phyloP scores from a whole-genome alignment of 2,888 invertebrate genomes.

The Acholoe squamosa region DNA sequence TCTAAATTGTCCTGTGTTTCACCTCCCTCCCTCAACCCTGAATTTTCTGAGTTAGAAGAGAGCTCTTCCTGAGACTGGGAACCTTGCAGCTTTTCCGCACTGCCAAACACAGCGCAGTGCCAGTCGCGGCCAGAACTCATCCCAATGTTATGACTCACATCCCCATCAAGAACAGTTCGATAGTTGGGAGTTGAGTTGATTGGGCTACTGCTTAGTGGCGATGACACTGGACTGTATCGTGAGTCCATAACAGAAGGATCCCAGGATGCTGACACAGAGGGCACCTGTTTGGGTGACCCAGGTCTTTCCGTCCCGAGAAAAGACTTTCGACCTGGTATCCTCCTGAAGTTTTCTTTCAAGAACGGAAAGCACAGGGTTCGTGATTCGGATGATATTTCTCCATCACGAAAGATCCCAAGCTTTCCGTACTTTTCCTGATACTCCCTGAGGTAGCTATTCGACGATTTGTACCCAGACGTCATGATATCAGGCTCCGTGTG shows the following conservation, averaged over 20 bases:
- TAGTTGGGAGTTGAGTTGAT: not conserved
- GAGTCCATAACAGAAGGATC: not conserved
- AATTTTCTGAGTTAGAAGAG: not conserved
- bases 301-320: not conserved
- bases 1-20: not conserved
- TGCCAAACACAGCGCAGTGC: conserved; percentile 5
- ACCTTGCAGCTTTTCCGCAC: not conserved
- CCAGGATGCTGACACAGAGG: not conserved
- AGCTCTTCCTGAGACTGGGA: not conserved
- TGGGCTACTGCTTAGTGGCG: not conserved
- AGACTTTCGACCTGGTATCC: not conserved
- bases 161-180: not conserved
- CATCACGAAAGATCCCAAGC: conserved; percentile 37
- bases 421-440: conserved; percentile 51
- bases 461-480: not conserved
- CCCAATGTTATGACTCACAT: not conserved
- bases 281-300: not conserved
- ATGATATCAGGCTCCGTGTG: conserved; percentile 8
- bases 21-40: not conserved
- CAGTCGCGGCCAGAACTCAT: conserved; percentile 34
- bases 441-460: conserved; percentile 28
- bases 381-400: not conserved
- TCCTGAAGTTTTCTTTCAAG: conserved; percentile 18
- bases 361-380: conserved; percentile 45
- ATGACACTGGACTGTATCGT: not conserved